These are phyloP conservation scores for Lacerta agilis DNA, from an alignment of 2,797 vertebrate genomes.

Conservation along the genomic window DNA sequence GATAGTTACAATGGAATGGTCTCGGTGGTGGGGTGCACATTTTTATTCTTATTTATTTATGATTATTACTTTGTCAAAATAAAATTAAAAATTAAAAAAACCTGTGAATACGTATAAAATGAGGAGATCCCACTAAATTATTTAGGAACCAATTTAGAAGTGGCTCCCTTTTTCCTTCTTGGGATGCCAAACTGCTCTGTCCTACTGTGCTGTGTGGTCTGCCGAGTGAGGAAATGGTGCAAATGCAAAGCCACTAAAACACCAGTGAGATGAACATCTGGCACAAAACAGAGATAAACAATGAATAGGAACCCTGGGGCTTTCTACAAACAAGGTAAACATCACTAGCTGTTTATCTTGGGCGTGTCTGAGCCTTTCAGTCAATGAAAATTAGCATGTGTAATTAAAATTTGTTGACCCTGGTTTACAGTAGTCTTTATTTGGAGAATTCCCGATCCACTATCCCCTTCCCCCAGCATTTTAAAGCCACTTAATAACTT, in stretches of 20 bases:
- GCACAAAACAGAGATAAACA: constrained; percentile 29
- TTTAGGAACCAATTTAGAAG: background rate
- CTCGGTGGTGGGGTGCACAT: no score
- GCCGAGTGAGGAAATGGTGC: background rate
- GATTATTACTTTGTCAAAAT: no score
- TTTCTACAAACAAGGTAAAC: constrained; percentile 30
- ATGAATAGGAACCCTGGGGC: constrained; percentile 17
- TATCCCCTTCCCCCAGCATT: background rate
- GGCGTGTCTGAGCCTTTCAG: background rate
- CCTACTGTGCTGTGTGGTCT: background rate
- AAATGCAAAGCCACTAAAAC: constrained; percentile 11
- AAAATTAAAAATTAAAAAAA: no score
- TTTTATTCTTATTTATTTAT: no score
- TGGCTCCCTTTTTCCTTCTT: background rate
- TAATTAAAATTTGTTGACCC: background rate
- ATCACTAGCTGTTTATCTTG: background rate
- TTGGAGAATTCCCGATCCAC: background rate
- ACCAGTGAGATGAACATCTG: background rate
- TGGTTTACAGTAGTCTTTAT: constrained; percentile 6
- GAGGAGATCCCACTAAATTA: constrained; percentile 1
- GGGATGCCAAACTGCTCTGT: background rate
- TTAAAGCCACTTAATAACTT: constrained; percentile 1
- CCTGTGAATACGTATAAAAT: constrained; percentile 1
- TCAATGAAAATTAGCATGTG: background rate
- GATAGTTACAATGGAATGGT: no score